Evolutionary conservation across 2,888 invertebrate genomes (phyloP), one percentile per base, ranked within the genome.

Genomic region (Amaurobius ferox): DNA sequence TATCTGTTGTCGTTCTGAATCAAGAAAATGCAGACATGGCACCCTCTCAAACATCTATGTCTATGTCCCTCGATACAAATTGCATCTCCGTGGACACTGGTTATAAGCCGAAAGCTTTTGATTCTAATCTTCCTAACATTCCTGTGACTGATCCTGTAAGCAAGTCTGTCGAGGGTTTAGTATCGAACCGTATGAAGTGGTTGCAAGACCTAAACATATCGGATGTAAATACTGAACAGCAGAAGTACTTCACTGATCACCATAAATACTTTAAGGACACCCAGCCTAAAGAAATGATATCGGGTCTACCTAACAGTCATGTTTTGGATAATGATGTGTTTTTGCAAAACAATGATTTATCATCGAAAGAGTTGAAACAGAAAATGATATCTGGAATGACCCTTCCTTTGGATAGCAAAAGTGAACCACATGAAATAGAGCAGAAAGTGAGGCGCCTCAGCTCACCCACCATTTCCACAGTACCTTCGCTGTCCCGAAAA

Each of bases 401-500:
- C 28, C 66, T 81, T 3, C 48, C 62, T n/a, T 26, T 83, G 29
- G 55, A 23, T 5, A 55, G 5, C 23, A 67, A 29, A 13, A 28
- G 64, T 26, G 70, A 70, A 9, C 6, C 61, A 29, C 2, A 44
- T 40, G 81, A 71, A 26, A 30, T 39, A 1, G 86, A 86, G 39
- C 48, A 64, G 11, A 86, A 86, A 62, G 79, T 73, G 6, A 77
- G 86, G 23, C 85, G 89, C 16, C 79, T 88, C 70, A 89, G 89
- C 70, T 83, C 89, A 9, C 89, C 89, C 0, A 88, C 87, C 7
- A 74, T 89, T n/a, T 78, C 88, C 0, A 62, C 79, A 23, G 68
- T 48, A 13, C 68, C 74, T 6, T 9, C 62, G 6, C 30, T 85
- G 29, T 72, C 85, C 26, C 74, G 77, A 7, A 76, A 78, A 70